Evolutionary conservation across 2,113 vertebrate species (phyloP), one percentile per base, ranked within the genome.

Genomic region (Colius striatus): DNA sequence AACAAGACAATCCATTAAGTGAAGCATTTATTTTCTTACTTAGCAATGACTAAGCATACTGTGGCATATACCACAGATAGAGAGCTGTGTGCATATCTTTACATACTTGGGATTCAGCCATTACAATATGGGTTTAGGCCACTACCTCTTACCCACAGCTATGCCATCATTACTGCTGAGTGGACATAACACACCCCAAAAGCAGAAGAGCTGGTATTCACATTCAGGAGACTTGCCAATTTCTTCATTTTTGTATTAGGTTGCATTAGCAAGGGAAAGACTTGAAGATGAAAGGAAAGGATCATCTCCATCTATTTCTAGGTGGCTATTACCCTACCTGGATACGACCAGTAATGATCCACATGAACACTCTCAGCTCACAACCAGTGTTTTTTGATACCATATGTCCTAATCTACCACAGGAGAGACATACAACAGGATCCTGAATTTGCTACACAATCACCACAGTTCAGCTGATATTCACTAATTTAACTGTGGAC

Each of bases 321-420:
- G 41, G 20, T 6, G 1, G 51, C 68, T 43, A 9, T 34, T 16
- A 11, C 45, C 18, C 53, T 21, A 27, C 51, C 38, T 21, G 30
- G 22, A 26, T 72, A 18, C 19, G 29, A 21, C 51, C n/a, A 60
- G 36, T 23, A 43, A 48, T 0, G 1, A 36, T 4, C 17, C 3
- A 0, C 0, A 0, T 13, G 27, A 55, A 34, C 11, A 1, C 19
- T 16, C 61, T 30, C 3, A 0, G 41, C 29, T 76, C 22, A 21
- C 38, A 29, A 16, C 1, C 0, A 53, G 7, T 1, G 1, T 1
- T 8, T 70, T 6, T 8, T 54, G 8, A 13, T 13, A 21, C 8
- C 27, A 21, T 18, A 11, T 1, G 1, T 14, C 12, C 47, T 32
- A 19, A 29, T 10, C 38, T 60, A 18, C 15, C 25, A 11, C 1